Evolutionary conservation across 2,888 invertebrate species (phyloP), one percentile per base, ranked within the genome.

Genomic region (Galerucella pusilla): DNA sequence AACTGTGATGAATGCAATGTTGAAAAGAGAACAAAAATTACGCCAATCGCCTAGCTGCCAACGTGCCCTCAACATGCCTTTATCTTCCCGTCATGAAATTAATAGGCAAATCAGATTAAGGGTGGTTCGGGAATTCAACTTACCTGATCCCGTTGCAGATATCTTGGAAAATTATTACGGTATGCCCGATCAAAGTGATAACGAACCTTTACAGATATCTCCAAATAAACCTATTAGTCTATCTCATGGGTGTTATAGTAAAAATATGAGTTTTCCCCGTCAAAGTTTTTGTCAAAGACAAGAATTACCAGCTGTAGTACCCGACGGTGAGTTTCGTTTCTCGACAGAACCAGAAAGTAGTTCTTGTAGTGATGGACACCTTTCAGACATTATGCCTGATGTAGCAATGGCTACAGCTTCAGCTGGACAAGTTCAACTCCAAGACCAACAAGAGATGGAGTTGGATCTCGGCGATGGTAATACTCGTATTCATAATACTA

Each of bases 111-210:
- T 96, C 79, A 93, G 96, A 74, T 88, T 98, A 82, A 92, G 97
- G 9, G 97, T 97, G 1, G 97, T 98, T 14, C 92, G 98, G 65
- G 98, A 98, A 89, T 95, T 96, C 88, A 97, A 97, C 84, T 91
- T 97, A 76, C 98, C 98, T 0, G 98, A 98, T 87, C 91, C 93
- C 12, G 94, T 95, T 14, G 94, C 95, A 7, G 94, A 95, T 86
- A 90, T 95, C 82, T 88, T 96, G 70, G 93, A 93, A 81, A 90
- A 87, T 80, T 87, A 86, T 78, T 86, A 82, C 78, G 86, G 85
- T 77, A 82, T 85, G 73, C 85, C 85, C 75, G 86, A 85, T 77
- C 84, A 81, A 82, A 88, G 78, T 84, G 86, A 87, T 79, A 83
- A 83, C 68, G 86, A 85, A 77, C 79, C 85, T 83, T 73, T 81